A percentile compares a stretch with the other conserved stretches of the same genome.
Conservation (phyloP, 2,113 vertebrate species). For the Centropus bengalensis region DNA sequence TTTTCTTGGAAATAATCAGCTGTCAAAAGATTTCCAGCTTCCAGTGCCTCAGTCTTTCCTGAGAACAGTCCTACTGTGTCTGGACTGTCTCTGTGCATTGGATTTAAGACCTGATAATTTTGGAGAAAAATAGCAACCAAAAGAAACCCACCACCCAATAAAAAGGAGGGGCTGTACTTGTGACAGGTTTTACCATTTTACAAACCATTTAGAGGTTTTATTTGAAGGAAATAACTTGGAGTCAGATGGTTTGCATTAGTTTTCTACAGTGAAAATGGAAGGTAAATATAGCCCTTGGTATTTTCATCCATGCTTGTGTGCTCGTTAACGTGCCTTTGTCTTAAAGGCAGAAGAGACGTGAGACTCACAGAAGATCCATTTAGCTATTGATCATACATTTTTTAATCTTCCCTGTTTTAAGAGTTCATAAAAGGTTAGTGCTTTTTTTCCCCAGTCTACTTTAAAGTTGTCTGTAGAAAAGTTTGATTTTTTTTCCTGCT, state of each 20-base stretch:
- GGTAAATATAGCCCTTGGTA: not conserved
- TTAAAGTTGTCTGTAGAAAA: slow-evolving; percentile 9
- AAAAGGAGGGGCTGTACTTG: not conserved
- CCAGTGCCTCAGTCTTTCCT: not conserved
- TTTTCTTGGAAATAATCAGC: not conserved
- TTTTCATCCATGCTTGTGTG: not conserved
- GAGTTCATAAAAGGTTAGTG: slow-evolving; percentile 20
- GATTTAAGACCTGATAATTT: not conserved
- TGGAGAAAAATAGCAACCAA: accelerated
- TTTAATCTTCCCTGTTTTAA: slow-evolving; percentile 32
- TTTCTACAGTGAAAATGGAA: not conserved
- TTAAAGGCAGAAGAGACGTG: not conserved
- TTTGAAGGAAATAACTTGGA: not conserved
- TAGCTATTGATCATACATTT: slow-evolving; percentile 39
- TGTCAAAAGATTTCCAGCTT: not conserved
- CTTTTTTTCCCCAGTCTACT: not conserved
- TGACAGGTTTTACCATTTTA: not conserved
- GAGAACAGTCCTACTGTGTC: not conserved
- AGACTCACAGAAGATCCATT: not conserved
- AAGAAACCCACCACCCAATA: not conserved
- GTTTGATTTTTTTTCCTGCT: not conserved
- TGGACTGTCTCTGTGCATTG: not conserved
- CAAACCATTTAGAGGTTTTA: not conserved
- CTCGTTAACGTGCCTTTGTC: not conserved
- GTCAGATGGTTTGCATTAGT: not conserved